Base-by-base conservation (phyloP, 2,888 invertebrate species). In the Luperina nickerlii region DNA sequence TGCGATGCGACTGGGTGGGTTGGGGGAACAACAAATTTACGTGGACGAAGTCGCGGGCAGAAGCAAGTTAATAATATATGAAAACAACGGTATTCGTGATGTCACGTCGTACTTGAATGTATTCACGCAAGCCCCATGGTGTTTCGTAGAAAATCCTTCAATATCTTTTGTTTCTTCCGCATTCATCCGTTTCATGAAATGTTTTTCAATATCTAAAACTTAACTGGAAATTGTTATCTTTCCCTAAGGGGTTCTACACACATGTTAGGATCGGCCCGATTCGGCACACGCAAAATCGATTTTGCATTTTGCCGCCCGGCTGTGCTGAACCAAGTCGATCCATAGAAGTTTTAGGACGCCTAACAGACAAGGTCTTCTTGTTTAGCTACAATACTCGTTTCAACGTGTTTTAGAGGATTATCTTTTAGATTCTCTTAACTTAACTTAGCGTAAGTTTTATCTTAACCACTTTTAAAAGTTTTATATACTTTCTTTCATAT, bases 51-150 rank as follows among this genome's bases (percentile, higher is more conserved):
- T 54, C 54, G 24, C 24, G 9, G 6, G 54, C 54, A 54, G 54
- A 54, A 20, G 8, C 54, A 24, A 2, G 54, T 54, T 2, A 74
- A 73, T 69, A 72, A 60, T 60, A 20, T 32, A 60, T 24, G n/a
- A 65, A n/a, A 65, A 32, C 57, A 81, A 45, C 42, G 11, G 18
- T 32, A 70, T 62, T n/a, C 20, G 15, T 57, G 54, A 65, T 57
- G 70, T 54, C 74, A 74, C 65, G 27, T 77, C 62, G 27, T 42
- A 27, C 48, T 48, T 54, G 15, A 68, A 65, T 66, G 51, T 81
- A 51, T 70, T 78, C 38, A 62, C n/a, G 9, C 5, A 15, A 66
- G 54, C 38, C 78, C 62, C 70, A 18, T 62, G 70, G 38, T 74
- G 3, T 62, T 62, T 57, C 38, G 48, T 45, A 70, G 18, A 66